phyloP scores from a whole-genome alignment of 1,140 invertebrate genomes.

The Pemphigus obesinymphae region DNA sequence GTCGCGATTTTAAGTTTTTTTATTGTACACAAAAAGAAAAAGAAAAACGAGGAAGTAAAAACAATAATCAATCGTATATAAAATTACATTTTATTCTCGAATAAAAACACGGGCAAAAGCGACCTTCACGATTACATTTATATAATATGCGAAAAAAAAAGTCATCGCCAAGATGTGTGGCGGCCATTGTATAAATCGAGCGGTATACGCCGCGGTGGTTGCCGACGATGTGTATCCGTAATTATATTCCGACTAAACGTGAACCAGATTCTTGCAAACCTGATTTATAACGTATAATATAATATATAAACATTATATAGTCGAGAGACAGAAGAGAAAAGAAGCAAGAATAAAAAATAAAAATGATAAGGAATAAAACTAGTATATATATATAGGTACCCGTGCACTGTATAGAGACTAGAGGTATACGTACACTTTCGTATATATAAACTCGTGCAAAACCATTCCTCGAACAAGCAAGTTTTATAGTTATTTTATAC shows the following conservation, averaged over 20 bases:
- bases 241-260: constrained; percentile 7
- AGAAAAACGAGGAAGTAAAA: neutral
- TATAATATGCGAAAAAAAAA: neutral
- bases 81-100: neutral
- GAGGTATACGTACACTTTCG: neutral
- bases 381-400: neutral
- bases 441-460: neutral
- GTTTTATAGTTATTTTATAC: too few species aligned
- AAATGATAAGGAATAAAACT: neutral
- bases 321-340: neutral
- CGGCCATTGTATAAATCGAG: neutral
- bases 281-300: constrained; percentile 4
- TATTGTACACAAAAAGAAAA: too few species aligned
- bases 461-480: neutral
- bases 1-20: neutral
- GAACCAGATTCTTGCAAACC: constrained; percentile 27
- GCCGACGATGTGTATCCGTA: neutral
- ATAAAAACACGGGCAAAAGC: neutral
- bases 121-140: neutral
- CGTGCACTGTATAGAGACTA: too few species aligned
- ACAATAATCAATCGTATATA: neutral
- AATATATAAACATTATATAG: neutral
- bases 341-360: neutral
- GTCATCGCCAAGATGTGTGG: neutral
- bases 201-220: neutral